Evolutionary conservation across 1,140 invertebrate species (phyloP), one percentile per base, ranked within the genome.

Genomic region (Maconellicoccus hirsutus): DNA sequence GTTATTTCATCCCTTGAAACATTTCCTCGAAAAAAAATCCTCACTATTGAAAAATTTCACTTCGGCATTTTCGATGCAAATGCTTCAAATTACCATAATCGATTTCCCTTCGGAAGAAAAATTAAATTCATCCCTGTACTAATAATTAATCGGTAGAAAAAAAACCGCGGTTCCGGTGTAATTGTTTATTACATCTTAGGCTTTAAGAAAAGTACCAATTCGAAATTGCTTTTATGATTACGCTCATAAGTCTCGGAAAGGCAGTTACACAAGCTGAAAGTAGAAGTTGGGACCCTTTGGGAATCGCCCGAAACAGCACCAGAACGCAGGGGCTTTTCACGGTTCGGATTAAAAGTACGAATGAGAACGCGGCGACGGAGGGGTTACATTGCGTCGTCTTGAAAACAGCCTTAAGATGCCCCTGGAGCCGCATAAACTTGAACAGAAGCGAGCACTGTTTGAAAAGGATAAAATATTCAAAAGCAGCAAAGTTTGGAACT

Each of bases 401-500:
- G 61, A 66, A 66, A 66, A 66, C 61, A 66, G 61, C 61, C 61
- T 66, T 66, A 66, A 66, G 61, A 66, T 66, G 61, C 61, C 61
- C 61, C 61, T 25, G 61, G 61, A 26, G 61, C 25, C 61, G 61
- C 61, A 66, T 66, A 66, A 66, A 66, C 61, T 66, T 66, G 61
- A 66, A 66, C 61, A 52, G 61, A 66, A 66, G 61, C 42, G 25
- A 66, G 61, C 61, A 66, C 61, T 26, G 61, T 26, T 26, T 25
- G 61, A 66, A 66, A 66, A 66, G 61, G 61, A 66, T 66, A 66
- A 66, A 66, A 66, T 66, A 66, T 66, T 66, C 61, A 66, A 66
- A 66, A 66, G 61, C 22, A 66, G 61, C 10, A 66, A 66, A 66
- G 61, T 66, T 66, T 66, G 61, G 61, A 66, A 66, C 61, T 66